Base-by-base conservation (phyloP, 2,888 invertebrate species). In the Eurytoma californica region DNA sequence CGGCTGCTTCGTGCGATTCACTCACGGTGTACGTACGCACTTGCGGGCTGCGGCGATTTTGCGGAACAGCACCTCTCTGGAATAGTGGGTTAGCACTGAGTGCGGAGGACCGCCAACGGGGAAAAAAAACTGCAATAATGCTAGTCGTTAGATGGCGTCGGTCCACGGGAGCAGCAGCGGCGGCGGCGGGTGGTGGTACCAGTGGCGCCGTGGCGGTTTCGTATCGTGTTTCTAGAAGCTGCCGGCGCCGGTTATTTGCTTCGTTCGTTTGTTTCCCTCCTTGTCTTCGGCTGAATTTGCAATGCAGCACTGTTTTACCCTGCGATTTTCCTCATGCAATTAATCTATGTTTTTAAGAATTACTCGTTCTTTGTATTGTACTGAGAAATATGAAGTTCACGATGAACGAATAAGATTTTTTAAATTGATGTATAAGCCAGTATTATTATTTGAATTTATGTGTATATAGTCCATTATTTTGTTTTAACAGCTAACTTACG, bases 61-160 rank as follows among this genome's bases (percentile, higher is more conserved):
- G 24, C 24, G 24, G 24, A 24, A 2, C 24, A 24, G 24, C 24
- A 24, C 24, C 24, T 24, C 24, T 24, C 24, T 24, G 24, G 24
- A 24, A 24, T 24, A 24, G 24, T 2, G 24, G 24, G 24, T n/a
- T n/a, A n/a, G n/a, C n/a, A n/a, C n/a, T n/a, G 24, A 39, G 39
- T 39, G 39, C 39, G 39, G 39, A 39, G 39, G 1, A 39, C 39
- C 39, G 39, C 39, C 63, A 18, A 30, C 49, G 68, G 73, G 83
- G 39, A 30, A 47, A 47, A 30, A 86, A 85, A 85, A 87, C 87
- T 86, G 86, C 87, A 86, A 86, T 88, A 88, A 87, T 89, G 87
- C 89, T 86, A 86, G 86, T 86, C 87, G 89, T 90, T 89, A 90
- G 90, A 89, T 90, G 90, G 90, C 89, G 90, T 90, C 90, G 89